Evolutionary conservation across 2,888 invertebrate genomes (phyloP), one percentile per base, ranked within the genome.

Genomic region (Homarus gammarus): DNA sequence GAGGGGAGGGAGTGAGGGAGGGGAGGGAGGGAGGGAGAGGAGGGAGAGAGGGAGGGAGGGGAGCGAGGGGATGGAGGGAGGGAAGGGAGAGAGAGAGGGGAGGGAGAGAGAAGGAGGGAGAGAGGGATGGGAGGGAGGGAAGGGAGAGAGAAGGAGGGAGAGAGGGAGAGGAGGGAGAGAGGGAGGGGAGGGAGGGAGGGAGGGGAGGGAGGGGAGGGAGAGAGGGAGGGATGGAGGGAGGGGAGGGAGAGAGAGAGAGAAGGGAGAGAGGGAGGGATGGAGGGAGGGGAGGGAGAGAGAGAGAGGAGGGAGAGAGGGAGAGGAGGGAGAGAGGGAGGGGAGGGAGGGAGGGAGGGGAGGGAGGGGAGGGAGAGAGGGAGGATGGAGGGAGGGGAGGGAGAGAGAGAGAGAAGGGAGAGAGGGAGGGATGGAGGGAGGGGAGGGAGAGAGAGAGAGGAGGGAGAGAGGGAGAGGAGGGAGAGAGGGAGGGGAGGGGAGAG

Each of bases 401-500:
- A n/a, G n/a, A n/a, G n/a, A n/a, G n/a, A n/a, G n/a, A n/a, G n/a
- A n/a, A n/a, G n/a, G n/a, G n/a, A n/a, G n/a, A n/a, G n/a, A n/a
- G n/a, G n/a, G n/a, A n/a, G n/a, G n/a, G n/a, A n/a, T n/a, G n/a
- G n/a, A n/a, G n/a, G n/a, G 56, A 56, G 12, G 22, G 56, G 22
- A 22, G 22, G 68, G 68, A 68, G 68, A 22, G 10, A 22, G 68
- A 68, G 10, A 68, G 68, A n/a, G 33, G 31, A 72, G 72, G 72
- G 72, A 72, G 72, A 72, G 72, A 72, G 72, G 72, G 72, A 72
- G 40, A 38, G 73, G n/a, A 73, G 40, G 38, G 73, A 73, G 40
- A 40, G 38, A 3, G 38, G 73, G 38, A 40, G 73, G 40, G 38
- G 40, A 22, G 22, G 31, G 36, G 31, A 36, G 73, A 73, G 77